These are phyloP conservation scores for Batillaria attramentaria DNA, from an alignment of 1,140 invertebrate species.

Conservation along the genomic window DNA sequence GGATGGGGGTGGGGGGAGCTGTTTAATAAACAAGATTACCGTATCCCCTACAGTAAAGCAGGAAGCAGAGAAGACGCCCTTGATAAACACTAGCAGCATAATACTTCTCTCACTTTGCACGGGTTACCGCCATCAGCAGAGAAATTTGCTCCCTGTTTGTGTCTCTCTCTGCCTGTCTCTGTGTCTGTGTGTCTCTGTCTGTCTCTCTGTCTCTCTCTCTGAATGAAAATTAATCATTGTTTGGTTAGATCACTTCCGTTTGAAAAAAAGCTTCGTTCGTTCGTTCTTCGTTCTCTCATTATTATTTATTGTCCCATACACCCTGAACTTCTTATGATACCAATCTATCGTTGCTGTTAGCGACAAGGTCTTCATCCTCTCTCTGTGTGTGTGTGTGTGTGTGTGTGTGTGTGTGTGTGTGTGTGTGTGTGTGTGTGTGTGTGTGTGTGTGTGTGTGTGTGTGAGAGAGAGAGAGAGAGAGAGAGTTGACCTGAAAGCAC, in stretches of 20 bases:
- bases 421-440: constrained; percentile 5
- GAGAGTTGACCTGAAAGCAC: too few species aligned
- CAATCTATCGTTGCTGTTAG: neutral
- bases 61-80: too few species aligned
- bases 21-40: too few species aligned
- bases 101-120: neutral
- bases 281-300: too few species aligned
- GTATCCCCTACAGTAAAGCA: too few species aligned
- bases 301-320: neutral
- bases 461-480: neutral
- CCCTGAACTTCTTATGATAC: neutral
- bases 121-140: too few species aligned
- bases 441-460: constrained; percentile 19
- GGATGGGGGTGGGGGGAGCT: too few species aligned
- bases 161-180: neutral
- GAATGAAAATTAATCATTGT: neutral
- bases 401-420: neutral
- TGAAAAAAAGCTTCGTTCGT: too few species aligned
- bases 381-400: neutral
- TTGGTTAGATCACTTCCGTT: too few species aligned
- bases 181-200: neutral
- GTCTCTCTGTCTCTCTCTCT: neutral
- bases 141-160: neutral
- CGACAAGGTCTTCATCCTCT: neutral
- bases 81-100: too few species aligned